These are phyloP conservation scores for Cheilosia urbana DNA, from an alignment of 2,888 invertebrate genomes.

Conservation along the genomic window DNA sequence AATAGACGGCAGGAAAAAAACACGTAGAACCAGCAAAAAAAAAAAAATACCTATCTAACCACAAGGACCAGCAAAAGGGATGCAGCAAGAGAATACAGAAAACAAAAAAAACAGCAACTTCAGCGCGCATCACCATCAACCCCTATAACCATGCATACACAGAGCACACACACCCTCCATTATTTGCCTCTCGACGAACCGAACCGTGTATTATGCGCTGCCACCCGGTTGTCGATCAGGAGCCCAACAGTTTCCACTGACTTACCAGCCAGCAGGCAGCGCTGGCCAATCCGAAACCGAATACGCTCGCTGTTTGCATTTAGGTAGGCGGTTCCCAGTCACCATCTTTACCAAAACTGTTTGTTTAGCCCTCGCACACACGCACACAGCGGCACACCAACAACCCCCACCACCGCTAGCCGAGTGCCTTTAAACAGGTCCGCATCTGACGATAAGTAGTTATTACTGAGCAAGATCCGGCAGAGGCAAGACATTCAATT, in stretches of 20 bases:
- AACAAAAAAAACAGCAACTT: constrained; percentile 2
- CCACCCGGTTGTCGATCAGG: constrained; percentile 81
- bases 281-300: constrained; percentile 67
- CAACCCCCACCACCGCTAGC: constrained; percentile 65
- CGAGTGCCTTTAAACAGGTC: constrained; percentile 75
- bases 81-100: constrained; percentile 1
- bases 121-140: constrained; percentile 63
- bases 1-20: constrained; percentile 38
- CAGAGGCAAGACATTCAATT: constrained; percentile 79
- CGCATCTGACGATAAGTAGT: constrained; percentile 77
- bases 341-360: constrained; percentile 73
- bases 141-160: constrained; percentile 44
- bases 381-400: constrained; percentile 51
- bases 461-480: constrained; percentile 82
- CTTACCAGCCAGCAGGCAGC: constrained; percentile 81
- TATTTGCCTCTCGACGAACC: constrained; percentile 37
- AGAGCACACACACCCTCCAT: constrained; percentile 25
- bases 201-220: constrained; percentile 70
- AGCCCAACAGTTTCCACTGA: constrained; percentile 82
- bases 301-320: constrained; percentile 65
- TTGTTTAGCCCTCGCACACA: constrained; percentile 69
- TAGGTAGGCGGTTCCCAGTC: constrained; percentile 74
- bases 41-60: constrained; percentile 57
- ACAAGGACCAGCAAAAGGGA: constrained; percentile 59
- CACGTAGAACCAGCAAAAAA: constrained; percentile 20